A percentile compares a stretch with the other conserved stretches of the same genome.
Conservation (phyloP, 2,888 invertebrate genomes). For the Orchesellides sinensis region DNA sequence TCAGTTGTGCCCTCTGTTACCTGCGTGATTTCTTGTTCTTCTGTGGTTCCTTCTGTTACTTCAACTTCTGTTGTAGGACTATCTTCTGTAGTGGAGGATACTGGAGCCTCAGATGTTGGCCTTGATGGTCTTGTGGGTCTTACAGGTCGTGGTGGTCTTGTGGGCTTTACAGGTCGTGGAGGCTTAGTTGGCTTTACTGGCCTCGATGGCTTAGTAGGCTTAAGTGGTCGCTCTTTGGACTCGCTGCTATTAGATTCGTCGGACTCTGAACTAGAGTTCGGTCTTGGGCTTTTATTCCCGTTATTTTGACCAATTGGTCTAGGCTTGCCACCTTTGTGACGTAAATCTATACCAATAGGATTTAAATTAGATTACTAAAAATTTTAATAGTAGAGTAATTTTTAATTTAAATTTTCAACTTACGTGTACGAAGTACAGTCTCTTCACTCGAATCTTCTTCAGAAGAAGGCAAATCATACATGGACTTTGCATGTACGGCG, state of each 20-base stretch:
- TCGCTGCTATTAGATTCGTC: slow-evolving; percentile 30
- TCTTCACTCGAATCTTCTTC: slow-evolving; percentile 10
- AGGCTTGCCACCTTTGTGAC: neutral
- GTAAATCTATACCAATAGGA: neutral
- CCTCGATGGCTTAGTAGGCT: neutral
- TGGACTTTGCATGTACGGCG: neutral
- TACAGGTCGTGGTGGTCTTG: neutral
- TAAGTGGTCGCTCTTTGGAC: slow-evolving; percentile 19
- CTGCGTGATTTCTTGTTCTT: no score
- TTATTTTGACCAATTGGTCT: neutral
- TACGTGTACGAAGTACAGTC: no score
- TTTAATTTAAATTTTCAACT: no score
- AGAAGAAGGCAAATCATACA: neutral
- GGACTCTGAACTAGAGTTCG: slow-evolving; percentile 13
- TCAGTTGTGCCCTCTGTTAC: neutral
- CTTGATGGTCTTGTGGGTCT: neutral
- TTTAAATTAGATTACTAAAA: no score
- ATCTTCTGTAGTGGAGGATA: slow-evolving; percentile 2
- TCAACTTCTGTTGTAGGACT: neutral
- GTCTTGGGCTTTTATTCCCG: neutral
- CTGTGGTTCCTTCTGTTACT: neutral
- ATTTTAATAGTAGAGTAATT: no score
- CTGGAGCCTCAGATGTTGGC: neutral
- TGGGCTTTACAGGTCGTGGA: neutral
- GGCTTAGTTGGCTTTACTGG: neutral